Evolutionary conservation across 2,888 invertebrate genomes (phyloP).

Genomic region (Pheosia gnoma): DNA sequence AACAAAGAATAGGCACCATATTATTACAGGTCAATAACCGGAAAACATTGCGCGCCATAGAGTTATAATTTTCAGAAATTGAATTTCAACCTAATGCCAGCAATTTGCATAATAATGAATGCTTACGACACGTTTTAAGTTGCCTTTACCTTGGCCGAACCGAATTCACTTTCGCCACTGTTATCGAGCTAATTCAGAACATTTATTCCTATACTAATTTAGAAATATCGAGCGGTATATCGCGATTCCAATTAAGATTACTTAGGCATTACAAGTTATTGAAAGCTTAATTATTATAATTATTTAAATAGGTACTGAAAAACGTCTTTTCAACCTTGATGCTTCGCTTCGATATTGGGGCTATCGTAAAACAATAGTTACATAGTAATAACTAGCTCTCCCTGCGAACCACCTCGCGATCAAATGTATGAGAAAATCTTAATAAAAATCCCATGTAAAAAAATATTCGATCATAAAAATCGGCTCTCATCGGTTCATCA

Average conservation of each 20-base stretch:
- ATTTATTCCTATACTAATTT: no score
- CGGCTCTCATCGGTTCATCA: no score
- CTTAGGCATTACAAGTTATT: background rate
- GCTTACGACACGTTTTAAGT: slow-evolving; percentile 42
- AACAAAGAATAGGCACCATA: slow-evolving; percentile 46
- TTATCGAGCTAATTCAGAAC: slow-evolving; percentile 6
- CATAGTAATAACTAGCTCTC: no score
- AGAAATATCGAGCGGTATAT: background rate
- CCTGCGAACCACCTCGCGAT: no score
- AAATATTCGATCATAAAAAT: no score
- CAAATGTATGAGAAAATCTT: no score
- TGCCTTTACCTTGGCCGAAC: slow-evolving; percentile 30
- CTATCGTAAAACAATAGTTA: no score
- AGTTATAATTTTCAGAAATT: slow-evolving; percentile 73
- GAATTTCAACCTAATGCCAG: slow-evolving; percentile 67
- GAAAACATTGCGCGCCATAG: slow-evolving; percentile 47
- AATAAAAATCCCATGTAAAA: no score
- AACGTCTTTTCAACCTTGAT: no score
- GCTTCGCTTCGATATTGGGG: no score
- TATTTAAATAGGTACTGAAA: no score
- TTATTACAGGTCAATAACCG: slow-evolving; percentile 58
- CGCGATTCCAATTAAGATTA: background rate
- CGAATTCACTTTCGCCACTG: slow-evolving; percentile 37
- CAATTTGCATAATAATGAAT: slow-evolving; percentile 65
- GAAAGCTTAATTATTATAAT: background rate